phyloP scores from a whole-genome alignment of 1,140 invertebrate genomes.

The Bombus confusus region DNA sequence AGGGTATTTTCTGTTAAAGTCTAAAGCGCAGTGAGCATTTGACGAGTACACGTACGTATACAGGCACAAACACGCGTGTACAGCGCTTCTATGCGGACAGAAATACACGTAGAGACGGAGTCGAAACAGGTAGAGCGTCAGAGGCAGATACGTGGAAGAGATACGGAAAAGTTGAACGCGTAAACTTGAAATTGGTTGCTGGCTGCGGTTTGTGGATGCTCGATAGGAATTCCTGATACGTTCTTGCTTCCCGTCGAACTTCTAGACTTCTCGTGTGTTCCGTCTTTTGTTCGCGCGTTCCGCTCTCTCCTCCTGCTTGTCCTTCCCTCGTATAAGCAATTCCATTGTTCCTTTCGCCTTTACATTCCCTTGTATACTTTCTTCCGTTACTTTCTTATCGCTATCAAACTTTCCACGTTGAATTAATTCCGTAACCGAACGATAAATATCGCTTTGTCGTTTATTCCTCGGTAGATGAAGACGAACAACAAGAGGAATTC shows the following conservation, averaged over 20 bases:
- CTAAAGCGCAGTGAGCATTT: not conserved
- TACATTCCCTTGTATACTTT: not conserved
- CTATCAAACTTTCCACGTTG: not conserved
- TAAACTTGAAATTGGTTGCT: constrained; percentile 70
- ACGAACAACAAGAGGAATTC: no score
- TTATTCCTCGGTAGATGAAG: no score
- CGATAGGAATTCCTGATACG: constrained; percentile 61
- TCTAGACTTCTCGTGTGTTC: constrained; percentile 19
- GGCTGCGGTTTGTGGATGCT: constrained; percentile 49
- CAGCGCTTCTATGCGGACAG: not conserved
- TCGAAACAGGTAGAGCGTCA: constrained; percentile 42
- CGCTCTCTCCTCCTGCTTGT: not conserved
- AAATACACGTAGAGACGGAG: not conserved
- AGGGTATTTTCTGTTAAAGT: not conserved
- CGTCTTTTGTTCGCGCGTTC: constrained; percentile 31
- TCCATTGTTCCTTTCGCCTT: not conserved
- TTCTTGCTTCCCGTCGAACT: constrained; percentile 62
- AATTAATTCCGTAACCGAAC: constrained; percentile 27
- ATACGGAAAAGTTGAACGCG: constrained; percentile 62
- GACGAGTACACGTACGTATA: not conserved
- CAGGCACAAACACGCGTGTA: no score
- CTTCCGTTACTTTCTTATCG: not conserved
- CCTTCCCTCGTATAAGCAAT: constrained; percentile 19
- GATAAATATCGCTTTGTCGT: not conserved
- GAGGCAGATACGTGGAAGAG: constrained; percentile 49